phyloP scores from a whole-genome alignment of 2,888 invertebrate species.

The Parasteatoda lunata region DNA sequence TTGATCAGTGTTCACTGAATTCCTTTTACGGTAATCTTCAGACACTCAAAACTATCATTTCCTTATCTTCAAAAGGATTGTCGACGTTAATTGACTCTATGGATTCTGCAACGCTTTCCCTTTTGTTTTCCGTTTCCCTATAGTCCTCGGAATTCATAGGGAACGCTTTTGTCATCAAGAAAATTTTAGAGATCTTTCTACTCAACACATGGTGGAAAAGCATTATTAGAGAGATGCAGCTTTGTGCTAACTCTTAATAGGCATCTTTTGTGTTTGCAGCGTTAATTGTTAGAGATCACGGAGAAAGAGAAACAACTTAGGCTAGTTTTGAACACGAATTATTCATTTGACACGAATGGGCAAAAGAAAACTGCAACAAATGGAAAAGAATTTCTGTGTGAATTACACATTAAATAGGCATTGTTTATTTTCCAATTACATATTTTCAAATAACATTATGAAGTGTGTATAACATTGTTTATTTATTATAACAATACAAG shows the following conservation, averaged over 20 bases:
- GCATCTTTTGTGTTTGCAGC: constrained; percentile 22
- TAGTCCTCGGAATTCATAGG: constrained; percentile 31
- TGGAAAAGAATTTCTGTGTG: too few relatives aligned
- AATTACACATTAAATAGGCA: too few relatives aligned
- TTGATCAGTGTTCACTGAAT: neutral
- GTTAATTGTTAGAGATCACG: constrained; percentile 40
- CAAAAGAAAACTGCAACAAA: too few relatives aligned
- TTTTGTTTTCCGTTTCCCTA: constrained; percentile 40
- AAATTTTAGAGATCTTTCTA: constrained; percentile 27
- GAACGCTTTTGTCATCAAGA: constrained; percentile 63
- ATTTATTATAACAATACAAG: too few relatives aligned
- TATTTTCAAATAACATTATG: too few relatives aligned
- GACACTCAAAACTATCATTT: constrained; percentile 7
- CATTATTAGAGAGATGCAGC: constrained; percentile 15
- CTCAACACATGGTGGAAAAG: constrained; percentile 3
- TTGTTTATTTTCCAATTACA: too few relatives aligned
- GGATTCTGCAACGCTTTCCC: constrained; percentile 23
- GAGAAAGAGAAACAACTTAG: constrained; percentile 34
- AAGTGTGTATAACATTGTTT: too few relatives aligned
- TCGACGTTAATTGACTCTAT: constrained; percentile 46
- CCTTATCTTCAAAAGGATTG: constrained; percentile 36
- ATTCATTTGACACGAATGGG: too few relatives aligned
- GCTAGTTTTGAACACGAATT: neutral
- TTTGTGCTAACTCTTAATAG: constrained; percentile 30
- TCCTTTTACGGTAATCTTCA: neutral